Percentiles rank a stretch among this genome's conserved stretches.
phyloP scores from a whole-genome alignment of 2,888 invertebrate genomes.

The Apotomis turbidana region DNA sequence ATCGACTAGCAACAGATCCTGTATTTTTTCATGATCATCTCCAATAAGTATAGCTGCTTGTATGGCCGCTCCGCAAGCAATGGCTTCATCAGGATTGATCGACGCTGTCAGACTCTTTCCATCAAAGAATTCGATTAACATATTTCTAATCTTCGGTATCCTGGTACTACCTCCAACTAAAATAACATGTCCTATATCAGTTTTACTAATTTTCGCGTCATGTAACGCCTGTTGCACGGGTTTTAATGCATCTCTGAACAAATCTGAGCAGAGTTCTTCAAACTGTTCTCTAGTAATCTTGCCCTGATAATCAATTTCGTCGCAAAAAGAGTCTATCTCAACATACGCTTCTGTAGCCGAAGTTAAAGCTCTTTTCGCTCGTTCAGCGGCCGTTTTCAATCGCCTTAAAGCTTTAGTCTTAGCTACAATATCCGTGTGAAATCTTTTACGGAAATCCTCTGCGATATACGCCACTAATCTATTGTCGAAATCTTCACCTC shows the following conservation, averaged over 20 bases:
- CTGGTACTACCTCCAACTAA: slow-evolving; percentile 70
- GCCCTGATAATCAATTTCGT: slow-evolving; percentile 62
- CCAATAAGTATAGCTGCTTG: slow-evolving; percentile 67
- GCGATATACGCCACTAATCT: slow-evolving; percentile 66
- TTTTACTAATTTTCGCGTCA: slow-evolving; percentile 59
- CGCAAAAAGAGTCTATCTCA: slow-evolving; percentile 58
- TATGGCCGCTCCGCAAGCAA: slow-evolving; percentile 70
- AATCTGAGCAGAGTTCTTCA: slow-evolving; percentile 70
- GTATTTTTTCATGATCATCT: slow-evolving; percentile 53
- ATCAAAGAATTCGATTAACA: slow-evolving; percentile 62
- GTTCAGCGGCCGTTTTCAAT: slow-evolving; percentile 64
- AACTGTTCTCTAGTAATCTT: slow-evolving; percentile 60
- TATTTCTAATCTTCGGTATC: slow-evolving; percentile 64
- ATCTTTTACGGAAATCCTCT: slow-evolving; percentile 64
- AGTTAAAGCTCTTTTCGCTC: slow-evolving; percentile 60
- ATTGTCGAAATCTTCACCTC: slow-evolving; percentile 73
- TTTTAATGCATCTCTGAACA: slow-evolving; percentile 63
- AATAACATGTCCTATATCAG: slow-evolving; percentile 61
- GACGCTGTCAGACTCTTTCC: slow-evolving; percentile 55
- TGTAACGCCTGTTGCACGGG: slow-evolving; percentile 58
- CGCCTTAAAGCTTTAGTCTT: slow-evolving; percentile 56
- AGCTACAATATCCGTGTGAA: slow-evolving; percentile 53
- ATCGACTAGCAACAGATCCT: slow-evolving; percentile 61
- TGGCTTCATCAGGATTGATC: slow-evolving; percentile 70
- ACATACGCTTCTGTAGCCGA: slow-evolving; percentile 59